These are phyloP conservation scores for Odontophorus gujanensis DNA, from an alignment of 2,113 vertebrate genomes.

Conservation along the genomic window DNA sequence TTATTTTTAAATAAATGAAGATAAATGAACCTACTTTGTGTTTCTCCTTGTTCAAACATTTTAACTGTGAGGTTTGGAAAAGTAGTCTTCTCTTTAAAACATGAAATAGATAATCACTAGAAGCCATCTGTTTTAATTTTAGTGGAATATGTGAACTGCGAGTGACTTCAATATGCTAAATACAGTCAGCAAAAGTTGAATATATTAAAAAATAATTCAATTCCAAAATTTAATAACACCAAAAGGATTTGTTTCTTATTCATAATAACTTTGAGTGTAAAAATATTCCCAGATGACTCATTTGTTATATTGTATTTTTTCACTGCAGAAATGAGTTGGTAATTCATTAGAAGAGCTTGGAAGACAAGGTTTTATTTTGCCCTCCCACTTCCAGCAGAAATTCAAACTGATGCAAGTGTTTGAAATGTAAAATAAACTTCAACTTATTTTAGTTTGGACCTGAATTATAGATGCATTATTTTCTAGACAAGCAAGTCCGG, in stretches of 20 bases:
- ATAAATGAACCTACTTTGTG: constrained; percentile 11
- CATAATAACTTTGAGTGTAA: constrained; percentile 43
- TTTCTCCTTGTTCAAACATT: not conserved
- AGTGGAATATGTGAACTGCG: not conserved
- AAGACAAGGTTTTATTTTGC: not conserved
- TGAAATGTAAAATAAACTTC: not conserved
- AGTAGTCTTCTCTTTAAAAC: not conserved
- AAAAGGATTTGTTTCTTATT: constrained; percentile 40
- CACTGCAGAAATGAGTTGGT: constrained; percentile 21
- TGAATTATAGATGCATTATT: not conserved
- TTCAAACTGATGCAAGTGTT: not conserved
- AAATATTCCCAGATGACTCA: constrained; percentile 66
- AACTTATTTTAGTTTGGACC: not conserved
- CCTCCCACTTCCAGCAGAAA: not conserved
- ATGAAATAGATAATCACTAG: not conserved
- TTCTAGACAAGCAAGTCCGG: not conserved
- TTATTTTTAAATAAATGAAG: constrained; percentile 36
- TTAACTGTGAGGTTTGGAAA: constrained; percentile 3
- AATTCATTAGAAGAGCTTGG: constrained; percentile 1
- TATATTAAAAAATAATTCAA: constrained; percentile 17
- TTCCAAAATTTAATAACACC: constrained; percentile 19
- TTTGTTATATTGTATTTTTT: constrained; percentile 51
- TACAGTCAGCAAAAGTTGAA: not conserved
- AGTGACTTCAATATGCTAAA: not conserved
- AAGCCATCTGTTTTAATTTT: constrained; percentile 29